Percentiles rank a stretch among this genome's conserved stretches.
Conservation (phyloP, 2,797 vertebrate species). For the Acrossocheilus wenchowensis region DNA sequence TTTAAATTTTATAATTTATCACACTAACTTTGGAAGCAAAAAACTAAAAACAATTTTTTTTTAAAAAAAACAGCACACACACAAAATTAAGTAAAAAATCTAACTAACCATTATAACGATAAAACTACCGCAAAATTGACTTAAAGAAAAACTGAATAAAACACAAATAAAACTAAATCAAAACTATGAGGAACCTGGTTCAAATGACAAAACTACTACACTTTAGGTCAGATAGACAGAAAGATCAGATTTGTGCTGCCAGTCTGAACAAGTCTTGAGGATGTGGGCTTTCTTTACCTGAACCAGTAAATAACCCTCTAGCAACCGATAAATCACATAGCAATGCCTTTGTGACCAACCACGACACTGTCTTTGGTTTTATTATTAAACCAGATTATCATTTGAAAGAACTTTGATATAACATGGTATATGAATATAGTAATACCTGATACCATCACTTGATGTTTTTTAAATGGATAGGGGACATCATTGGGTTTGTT, state of each 20-base stretch:
- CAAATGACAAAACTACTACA: neutral
- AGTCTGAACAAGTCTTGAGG: neutral
- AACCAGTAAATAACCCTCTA: neutral
- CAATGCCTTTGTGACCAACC: neutral
- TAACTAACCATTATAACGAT: too few species aligned
- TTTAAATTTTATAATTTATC: neutral
- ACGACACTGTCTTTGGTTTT: neutral
- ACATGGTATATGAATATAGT: neutral
- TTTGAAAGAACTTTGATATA: neutral
- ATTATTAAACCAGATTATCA: neutral
- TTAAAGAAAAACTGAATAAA: neutral
- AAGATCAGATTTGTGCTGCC: neutral
- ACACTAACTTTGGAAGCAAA: too few species aligned
- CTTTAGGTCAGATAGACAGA: too few species aligned
- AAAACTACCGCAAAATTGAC: neutral
- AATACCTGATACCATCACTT: conserved; percentile 1
- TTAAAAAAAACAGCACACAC: neutral
- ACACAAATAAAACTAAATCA: neutral
- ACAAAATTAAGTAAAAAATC: neutral
- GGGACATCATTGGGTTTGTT: neutral
- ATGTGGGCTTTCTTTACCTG: neutral
- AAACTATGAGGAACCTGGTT: too few species aligned
- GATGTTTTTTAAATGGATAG: conserved; percentile 2
- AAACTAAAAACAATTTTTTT: neutral
- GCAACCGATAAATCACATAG: conserved; percentile 8